phyloP scores from a whole-genome alignment of 1,140 invertebrate genomes.

The Saccostrea cuccullata region DNA sequence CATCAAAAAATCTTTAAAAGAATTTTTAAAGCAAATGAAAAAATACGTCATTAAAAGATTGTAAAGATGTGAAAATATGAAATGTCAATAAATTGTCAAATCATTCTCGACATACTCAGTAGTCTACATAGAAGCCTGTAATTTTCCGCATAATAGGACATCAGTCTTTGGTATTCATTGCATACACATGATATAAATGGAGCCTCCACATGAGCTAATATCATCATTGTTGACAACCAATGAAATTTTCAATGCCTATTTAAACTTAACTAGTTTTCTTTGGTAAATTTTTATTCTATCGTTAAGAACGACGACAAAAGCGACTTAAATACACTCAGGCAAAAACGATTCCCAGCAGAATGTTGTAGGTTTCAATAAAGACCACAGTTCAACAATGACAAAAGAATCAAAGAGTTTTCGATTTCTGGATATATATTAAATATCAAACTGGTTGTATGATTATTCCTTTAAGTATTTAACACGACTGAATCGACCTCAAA shows the following conservation, averaged over 20 bases:
- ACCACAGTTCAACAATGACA: not conserved
- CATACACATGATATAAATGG: not conserved
- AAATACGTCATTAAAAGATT: not conserved
- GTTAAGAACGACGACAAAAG: constrained; percentile 7
- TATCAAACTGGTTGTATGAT: not conserved
- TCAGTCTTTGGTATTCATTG: not conserved
- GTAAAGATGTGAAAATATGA: not conserved
- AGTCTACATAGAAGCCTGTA: not conserved
- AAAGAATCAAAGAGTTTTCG: constrained; percentile 15
- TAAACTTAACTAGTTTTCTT: not conserved
- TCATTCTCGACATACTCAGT: not conserved
- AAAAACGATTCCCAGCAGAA: constrained; percentile 5
- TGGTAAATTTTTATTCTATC: not conserved
- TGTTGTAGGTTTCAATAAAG: not conserved
- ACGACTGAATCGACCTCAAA: not conserved
- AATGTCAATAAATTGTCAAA: not conserved
- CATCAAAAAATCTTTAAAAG: no score
- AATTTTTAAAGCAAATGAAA: not conserved
- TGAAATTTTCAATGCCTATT: constrained; percentile 12
- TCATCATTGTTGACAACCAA: constrained; percentile 18
- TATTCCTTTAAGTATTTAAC: not conserved
- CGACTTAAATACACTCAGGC: not conserved
- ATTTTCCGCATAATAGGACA: not conserved
- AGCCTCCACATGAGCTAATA: not conserved
- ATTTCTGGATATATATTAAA: not conserved